phyloP scores from a whole-genome alignment of 2,888 invertebrate species.

The Chalcosyrphus nemorum region DNA sequence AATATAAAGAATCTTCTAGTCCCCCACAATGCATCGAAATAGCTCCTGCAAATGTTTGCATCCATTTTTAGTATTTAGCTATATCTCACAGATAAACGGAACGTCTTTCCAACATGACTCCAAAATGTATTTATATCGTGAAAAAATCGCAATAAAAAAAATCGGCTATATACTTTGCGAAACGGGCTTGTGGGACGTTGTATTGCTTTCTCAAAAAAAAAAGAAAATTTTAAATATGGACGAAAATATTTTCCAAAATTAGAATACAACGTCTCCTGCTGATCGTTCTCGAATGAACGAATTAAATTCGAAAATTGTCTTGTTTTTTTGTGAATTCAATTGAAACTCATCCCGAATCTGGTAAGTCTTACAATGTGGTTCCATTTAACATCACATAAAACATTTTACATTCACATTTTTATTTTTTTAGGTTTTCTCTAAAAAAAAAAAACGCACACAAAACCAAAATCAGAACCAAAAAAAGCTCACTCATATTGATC shows the following conservation, averaged over 20 bases:
- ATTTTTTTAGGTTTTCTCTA: conserved; percentile 61
- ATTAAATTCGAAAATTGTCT: neutral
- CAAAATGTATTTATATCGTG: conserved; percentile 54
- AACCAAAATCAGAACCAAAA: too few relatives aligned
- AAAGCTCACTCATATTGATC: conserved; percentile 37
- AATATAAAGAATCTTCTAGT: neutral
- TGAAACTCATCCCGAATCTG: conserved; percentile 27
- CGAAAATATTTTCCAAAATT: conserved; percentile 50
- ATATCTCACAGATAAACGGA: conserved; percentile 18
- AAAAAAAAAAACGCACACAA: conserved; percentile 11
- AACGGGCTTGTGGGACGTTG: conserved; percentile 16
- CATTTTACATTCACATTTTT: conserved; percentile 63
- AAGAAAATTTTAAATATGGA: too few relatives aligned
- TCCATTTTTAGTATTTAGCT: conserved; percentile 22
- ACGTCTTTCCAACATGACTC: conserved; percentile 36
- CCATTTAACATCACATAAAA: conserved; percentile 50
- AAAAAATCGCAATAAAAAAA: conserved; percentile 25
- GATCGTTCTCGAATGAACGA: conserved; percentile 57
- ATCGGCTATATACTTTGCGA: conserved; percentile 13
- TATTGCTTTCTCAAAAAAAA: conserved; percentile 1
- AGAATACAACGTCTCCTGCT: conserved; percentile 56
- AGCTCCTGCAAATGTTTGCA: conserved; percentile 36
- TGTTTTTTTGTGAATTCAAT: conserved; percentile 40
- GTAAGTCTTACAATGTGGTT: conserved; percentile 60
- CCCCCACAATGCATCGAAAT: conserved; percentile 62